Evolutionary conservation across 2,113 vertebrate species (phyloP), one percentile per base, ranked within the genome.

Genomic region (Suncus etruscus): DNA sequence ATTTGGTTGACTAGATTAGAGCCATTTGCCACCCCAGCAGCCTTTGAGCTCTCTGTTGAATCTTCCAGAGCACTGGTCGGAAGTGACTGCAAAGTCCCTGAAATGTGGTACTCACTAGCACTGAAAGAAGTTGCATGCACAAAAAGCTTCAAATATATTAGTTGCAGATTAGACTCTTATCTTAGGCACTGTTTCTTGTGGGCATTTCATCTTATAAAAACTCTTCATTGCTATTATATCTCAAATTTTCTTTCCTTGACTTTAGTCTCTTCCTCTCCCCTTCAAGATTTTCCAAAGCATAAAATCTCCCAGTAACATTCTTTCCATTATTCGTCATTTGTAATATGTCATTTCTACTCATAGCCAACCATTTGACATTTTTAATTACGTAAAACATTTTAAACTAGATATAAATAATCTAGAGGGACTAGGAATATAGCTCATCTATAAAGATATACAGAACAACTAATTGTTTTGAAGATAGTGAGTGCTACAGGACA

Each of bases 381-480:
- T 45, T 85, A 85, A 73, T 88, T 66, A 1, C 29, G 47, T 47
- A 81, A 65, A 66, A 16, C 65, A 54, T 16, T 84, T 76, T 88
- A 54, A 89, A n/a, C 72, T 89, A 78, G 1, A 4, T 77, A 58
- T 61, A 69, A 78, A 69, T 69, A 78, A 84, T 51, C 81, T 91
- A 77, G 58, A 16, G 3, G 58, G 58, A 20, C 58, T 61, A 5
- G 6, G 58, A 5, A 20, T 6, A 12, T 15, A 61, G 58, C 58
- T 5, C 54, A 6, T 16, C 16, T 61, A 16, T 32, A 91, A 50
- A 89, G 45, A 83, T 89, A 24, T 47, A 39, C n/a, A 63, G 27
- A 79, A 48, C 74, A 81, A 82, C 63, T 82, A 90, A 91, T 6
- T 72, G 11, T 89, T 24, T 32, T 89, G 32, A 79, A 76, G 73